phyloP scores from a whole-genome alignment of 2,797 vertebrate species.

The Artibeus jamaicensis region DNA sequence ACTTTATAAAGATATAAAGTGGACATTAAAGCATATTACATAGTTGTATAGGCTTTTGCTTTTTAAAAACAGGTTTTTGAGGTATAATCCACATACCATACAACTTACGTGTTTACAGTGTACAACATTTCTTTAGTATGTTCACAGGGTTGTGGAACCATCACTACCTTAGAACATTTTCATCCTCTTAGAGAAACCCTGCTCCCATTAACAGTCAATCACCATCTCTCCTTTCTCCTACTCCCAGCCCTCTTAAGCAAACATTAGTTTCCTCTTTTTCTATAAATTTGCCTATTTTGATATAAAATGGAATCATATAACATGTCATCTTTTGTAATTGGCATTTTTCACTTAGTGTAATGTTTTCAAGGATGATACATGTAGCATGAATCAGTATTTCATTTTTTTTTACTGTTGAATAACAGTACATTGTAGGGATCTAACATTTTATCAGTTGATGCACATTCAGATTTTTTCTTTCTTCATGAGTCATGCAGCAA shows the following conservation, averaged over 20 bases:
- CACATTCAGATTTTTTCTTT: background rate
- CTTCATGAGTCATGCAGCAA: background rate
- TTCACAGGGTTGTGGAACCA: background rate
- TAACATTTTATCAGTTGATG: background rate
- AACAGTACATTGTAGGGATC: background rate
- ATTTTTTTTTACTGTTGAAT: background rate
- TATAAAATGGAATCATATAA: background rate
- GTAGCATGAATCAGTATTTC: background rate
- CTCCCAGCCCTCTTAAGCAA: background rate
- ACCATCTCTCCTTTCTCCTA: background rate
- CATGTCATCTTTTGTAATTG: background rate
- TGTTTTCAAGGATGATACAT: background rate
- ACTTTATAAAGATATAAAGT: background rate
- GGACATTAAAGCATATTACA: background rate
- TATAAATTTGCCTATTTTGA: background rate
- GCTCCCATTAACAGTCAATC: background rate
- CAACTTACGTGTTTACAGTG: background rate
- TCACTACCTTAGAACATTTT: background rate
- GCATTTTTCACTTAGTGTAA: background rate
- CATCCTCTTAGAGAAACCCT: background rate
- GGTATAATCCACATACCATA: background rate
- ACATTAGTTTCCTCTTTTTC: background rate
- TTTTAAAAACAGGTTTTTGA: slow-evolving; percentile 10
- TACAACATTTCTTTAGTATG: background rate
- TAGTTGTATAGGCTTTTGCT: background rate